Evolutionary conservation across 1,140 invertebrate species (phyloP), one percentile per base, ranked within the genome.

Genomic region (Hyles euphorbiae): DNA sequence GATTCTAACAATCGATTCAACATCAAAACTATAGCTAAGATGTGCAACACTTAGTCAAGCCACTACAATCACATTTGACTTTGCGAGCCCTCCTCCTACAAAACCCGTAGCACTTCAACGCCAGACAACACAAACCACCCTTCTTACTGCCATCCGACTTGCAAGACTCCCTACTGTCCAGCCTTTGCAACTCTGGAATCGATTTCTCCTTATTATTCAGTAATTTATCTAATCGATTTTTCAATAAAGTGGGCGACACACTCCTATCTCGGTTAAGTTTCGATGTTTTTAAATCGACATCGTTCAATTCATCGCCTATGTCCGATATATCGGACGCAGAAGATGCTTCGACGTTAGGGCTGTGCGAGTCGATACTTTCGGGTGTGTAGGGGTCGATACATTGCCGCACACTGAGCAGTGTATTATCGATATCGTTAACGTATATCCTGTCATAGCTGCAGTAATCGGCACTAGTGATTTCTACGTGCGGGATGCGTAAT

Each of bases 351-450:
- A 91, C 89, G 64, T 91, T 91, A 7, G 94, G 94, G 53, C 93
- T 94, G 65, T 93, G 93, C 58, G 94, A 94, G 66, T 95, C 94
- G 66, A 92, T 90, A 84, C 94, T 95, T 69, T 95, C 94, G 10
- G 94, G 94, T 0, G 94, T 95, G 65, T 95, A 95, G 1, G 94
- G 94, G 78, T 94, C 94, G 72, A 92, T 80, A 33, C 87, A 88
- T 34, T 60, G 81, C 5, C 62, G 63, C 0, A 82, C 81, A 56
- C 76, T 88, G 0, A 91, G 74, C 58, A 90, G 72, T n/a, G 89
- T 83, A 12, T 81, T 85, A 65, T 92, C 91, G 22, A 92, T 83
- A 60, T 89, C 88, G 68, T 91, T 91, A 3, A 91, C 90, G 59
- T 90, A 90, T 48, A 91, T 85, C 40, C 85, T 82, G 59, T 90